These are phyloP conservation scores for Tipula lateralis DNA, from an alignment of 2,888 invertebrate species.

Conservation along the genomic window DNA sequence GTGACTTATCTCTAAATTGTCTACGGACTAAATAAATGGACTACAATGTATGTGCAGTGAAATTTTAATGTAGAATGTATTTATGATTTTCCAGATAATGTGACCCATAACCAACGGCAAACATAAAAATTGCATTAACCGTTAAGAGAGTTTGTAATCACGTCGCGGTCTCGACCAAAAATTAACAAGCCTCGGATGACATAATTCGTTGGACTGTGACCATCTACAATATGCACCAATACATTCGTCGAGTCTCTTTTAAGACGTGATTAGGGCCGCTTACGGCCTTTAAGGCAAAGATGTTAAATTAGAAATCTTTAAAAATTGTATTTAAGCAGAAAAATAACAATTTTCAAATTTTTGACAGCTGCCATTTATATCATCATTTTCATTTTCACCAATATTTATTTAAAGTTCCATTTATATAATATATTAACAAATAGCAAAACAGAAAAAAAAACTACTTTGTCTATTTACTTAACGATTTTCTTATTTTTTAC, in stretches of 20 bases:
- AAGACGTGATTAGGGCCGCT: too few relatives aligned
- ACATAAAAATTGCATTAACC: not conserved
- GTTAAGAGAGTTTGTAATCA: too few relatives aligned
- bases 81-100: not conserved
- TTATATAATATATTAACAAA: not conserved
- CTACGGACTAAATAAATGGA: not conserved
- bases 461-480: not conserved
- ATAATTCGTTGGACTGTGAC: too few relatives aligned
- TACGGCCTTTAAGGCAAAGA: too few relatives aligned
- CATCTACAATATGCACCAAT: too few relatives aligned
- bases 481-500: not conserved
- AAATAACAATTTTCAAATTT: not conserved
- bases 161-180: too few relatives aligned
- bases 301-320: not conserved
- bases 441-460: not conserved
- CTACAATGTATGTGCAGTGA: too few relatives aligned
- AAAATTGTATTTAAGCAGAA: not conserved
- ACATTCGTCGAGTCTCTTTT: too few relatives aligned
- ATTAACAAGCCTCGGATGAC: too few relatives aligned
- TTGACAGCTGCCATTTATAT: not conserved
- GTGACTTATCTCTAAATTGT: not conserved
- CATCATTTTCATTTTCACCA: not conserved
- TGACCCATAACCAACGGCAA: not conserved
- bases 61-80: not conserved
- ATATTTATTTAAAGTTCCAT: not conserved